Evolutionary conservation across 2,888 invertebrate species (phyloP), one percentile per base, ranked within the genome.

Genomic region (Meiosimyza decipiens): DNA sequence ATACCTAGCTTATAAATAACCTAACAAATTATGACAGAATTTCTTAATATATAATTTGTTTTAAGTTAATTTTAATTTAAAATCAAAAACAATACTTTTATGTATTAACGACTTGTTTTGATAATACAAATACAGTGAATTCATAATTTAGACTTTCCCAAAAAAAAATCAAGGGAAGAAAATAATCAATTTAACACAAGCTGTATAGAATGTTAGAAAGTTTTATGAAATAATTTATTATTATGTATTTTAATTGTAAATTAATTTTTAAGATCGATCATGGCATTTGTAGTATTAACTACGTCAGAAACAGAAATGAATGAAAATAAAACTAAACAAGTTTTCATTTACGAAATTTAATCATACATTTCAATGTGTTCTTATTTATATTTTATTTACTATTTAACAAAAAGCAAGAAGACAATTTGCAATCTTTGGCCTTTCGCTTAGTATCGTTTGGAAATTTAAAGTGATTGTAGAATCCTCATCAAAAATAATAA

Each of bases 341-440:
- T 71, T 73, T 50, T 73, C 72, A 74, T 74, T 76, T 76, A 77
- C 76, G 73, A 72, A 73, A 77, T 72, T 73, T 71, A 74, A 71
- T 73, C 72, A 74, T 73, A 80, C 79, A 76, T 76, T 60, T 64
- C 54, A 33, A 71, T 82, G 85, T 84, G 78, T 82, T 83, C 84
- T 84, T 84, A 85, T 84, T 82, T 80, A 79, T 80, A 77, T 77
- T 78, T 79, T 77, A 77, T 77, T 77, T 77, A 76, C 75, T 73
- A 76, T 75, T 71, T 71, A 69, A 70, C 68, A 63, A 73, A 76
- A 74, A 77, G 69, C 72, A 75, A 76, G 71, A 75, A 75, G 74
- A 79, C 77, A 79, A 57, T 64, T 77, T 79, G 79, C 79, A 83
- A 79, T 80, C 78, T 80, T 77, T 79, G 80, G 80, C 78, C 78